Base-by-base conservation (phyloP, 2,797 vertebrate genomes). In the Macroramphosus scolopax region DNA sequence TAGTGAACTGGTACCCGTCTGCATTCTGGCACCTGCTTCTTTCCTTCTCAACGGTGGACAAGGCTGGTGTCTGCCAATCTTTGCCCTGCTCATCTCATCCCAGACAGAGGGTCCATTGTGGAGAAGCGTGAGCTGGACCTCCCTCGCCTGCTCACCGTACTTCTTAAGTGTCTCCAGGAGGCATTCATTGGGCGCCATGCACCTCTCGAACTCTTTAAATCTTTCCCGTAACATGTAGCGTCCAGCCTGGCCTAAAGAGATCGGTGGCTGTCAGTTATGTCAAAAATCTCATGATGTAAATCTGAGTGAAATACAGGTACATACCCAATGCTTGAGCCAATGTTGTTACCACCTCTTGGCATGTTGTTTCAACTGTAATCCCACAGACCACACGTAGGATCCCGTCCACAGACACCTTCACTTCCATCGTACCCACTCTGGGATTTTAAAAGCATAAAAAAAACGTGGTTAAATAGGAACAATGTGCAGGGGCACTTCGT, bases 331-430 rank as follows among this genome's bases (percentile, higher is more conserved):
- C 84, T 66, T 85, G 88, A 54, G 91, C 91, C 80, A 92, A 64
- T 1, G 78, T 86, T 1, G 91, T 70, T 30, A 92, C 91, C 36
- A 91, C 84, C n/a, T 91, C 90, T 46, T 92, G 89, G 61, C 89
- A 92, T 8, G 89, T 91, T 9, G 91, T 92, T 41, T 79, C 81
- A 30, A 85, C 76, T 1, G 88, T 90, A 11, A 92, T 72, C 1
- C 91, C 91, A 47, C 91, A 91, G 45, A 92, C 88, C 18, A 91
- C 80, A 0, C 90, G 89, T 5, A 77, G 84, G 42, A 90, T 37
- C 4, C 88, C 83, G 1, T 91, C 87, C 58, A 91, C 89, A 15
- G 14, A 84, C 43, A 92, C 91, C 63, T 89, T 92, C 32, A 92
- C 74, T 51, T 92, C 91, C 91, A 92, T 92, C 24, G 36, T 66